A percentile compares a stretch with the other conserved stretches of the same genome.
Conservation (phyloP, 2,113 vertebrate genomes). For the Ranitomeya variabilis region DNA sequence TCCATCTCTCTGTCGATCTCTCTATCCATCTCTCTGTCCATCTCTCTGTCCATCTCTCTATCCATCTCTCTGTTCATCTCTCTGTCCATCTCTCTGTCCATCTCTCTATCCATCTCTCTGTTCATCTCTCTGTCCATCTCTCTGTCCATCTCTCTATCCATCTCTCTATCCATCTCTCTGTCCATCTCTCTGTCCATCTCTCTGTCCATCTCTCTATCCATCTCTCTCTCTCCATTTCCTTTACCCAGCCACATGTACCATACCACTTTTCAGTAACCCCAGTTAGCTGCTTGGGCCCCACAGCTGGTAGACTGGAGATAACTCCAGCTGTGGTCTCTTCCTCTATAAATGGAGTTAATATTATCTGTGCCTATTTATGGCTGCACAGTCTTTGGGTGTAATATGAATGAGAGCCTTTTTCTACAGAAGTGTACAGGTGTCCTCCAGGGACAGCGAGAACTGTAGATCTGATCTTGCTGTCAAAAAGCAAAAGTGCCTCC, state of each 20-base stretch:
- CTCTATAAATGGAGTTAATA: not conserved
- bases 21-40: too few relatives aligned
- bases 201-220: not conserved
- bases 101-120: too few relatives aligned
- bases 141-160: not conserved
- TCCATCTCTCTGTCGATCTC: too few relatives aligned
- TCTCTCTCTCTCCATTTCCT: not conserved
- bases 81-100: too few relatives aligned
- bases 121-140: too few relatives aligned
- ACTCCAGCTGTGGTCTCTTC: not conserved
- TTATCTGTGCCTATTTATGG: not conserved
- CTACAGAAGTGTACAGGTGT: constrained; percentile 59
- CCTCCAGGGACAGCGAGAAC: constrained; percentile 65
- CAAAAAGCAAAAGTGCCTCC: constrained; percentile 80
- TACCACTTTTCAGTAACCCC: not conserved
- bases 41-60: too few relatives aligned
- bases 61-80: too few relatives aligned
- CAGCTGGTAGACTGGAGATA: not conserved
- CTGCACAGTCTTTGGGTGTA: constrained; percentile 7
- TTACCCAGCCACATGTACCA: not conserved
- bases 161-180: not conserved
- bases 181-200: too few relatives aligned
- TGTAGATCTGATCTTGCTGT: constrained; percentile 76
- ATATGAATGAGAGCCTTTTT: constrained; percentile 54
- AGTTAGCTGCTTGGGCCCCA: not conserved